These are phyloP conservation scores for Macrotis lagotis DNA, from an alignment of 2,113 vertebrate genomes.

Conservation along the genomic window DNA sequence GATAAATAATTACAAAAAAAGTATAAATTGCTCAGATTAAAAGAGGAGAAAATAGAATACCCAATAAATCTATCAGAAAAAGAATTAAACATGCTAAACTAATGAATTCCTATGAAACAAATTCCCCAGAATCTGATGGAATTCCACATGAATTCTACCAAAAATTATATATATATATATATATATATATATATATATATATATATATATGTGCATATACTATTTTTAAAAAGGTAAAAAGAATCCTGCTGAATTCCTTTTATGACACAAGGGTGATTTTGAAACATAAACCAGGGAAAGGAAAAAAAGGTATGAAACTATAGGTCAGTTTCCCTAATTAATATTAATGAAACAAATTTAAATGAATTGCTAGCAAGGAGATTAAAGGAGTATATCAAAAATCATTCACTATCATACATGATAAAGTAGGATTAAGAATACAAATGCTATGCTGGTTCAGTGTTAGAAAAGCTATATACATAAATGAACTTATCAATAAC, in stretches of 20 bases:
- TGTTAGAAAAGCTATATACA: background rate
- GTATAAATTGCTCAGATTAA: background rate
- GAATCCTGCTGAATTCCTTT: background rate
- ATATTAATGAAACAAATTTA: background rate
- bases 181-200: too few species aligned
- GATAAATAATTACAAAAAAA: background rate
- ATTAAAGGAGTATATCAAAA: background rate
- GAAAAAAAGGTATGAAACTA: background rate
- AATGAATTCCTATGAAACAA: background rate
- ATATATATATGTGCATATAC: too few species aligned
- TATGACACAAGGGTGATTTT: background rate
- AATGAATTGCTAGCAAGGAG: background rate
- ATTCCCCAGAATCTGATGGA: background rate
- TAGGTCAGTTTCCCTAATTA: background rate
- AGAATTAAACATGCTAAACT: background rate
- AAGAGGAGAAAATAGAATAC: background rate
- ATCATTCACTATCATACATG: background rate
- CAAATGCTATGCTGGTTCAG: background rate
- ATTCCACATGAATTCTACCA: background rate
- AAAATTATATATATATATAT: too few species aligned
- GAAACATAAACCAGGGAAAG: background rate
- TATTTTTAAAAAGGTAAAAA: background rate
- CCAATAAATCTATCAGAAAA: background rate
- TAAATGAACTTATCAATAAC: background rate
- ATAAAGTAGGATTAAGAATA: background rate